These are phyloP conservation scores for Pteropus alecto DNA, from an alignment of 2,113 vertebrate species.

Conservation along the genomic window DNA sequence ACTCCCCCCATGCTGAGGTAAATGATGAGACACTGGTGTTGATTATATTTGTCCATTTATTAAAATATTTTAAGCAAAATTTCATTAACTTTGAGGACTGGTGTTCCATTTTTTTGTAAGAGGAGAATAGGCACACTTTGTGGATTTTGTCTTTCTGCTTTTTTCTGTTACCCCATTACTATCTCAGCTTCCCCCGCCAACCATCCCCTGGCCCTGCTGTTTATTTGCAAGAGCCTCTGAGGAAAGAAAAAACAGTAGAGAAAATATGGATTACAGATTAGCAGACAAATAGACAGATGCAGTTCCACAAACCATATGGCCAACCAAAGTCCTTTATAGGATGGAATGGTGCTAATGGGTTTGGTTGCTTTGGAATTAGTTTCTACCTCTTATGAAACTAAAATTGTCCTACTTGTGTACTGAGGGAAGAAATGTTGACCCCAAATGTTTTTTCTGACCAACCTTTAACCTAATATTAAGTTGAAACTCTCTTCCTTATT, in stretches of 20 bases:
- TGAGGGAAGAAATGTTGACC: background rate
- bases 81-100: conserved; percentile 55
- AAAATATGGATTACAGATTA: conserved; percentile 48
- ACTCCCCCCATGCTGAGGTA: background rate
- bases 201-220: conserved; percentile 47
- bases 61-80: conserved; percentile 71
- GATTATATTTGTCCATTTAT: conserved; percentile 67
- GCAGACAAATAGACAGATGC: conserved; percentile 34
- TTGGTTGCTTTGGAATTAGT: conserved; percentile 52
- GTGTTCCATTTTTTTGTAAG: conserved; percentile 30
- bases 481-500: conserved; percentile 21
- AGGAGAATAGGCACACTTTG: conserved; percentile 48
- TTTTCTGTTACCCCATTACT: conserved; percentile 32
- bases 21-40: conserved; percentile 25
- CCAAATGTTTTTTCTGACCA: conserved; percentile 4
- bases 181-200: conserved; percentile 43
- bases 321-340: conserved; percentile 13
- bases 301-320: conserved; percentile 50
- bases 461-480: conserved; percentile 28
- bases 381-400: conserved; percentile 40
- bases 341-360: conserved; percentile 26
- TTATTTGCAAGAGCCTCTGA: conserved; percentile 52
- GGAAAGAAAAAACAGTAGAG: conserved; percentile 34
- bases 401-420: conserved; percentile 15
- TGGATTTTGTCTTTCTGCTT: conserved; percentile 50